Percentiles rank a stretch among this genome's conserved stretches.
Evolutionary conservation across 2,888 invertebrate genomes (phyloP).

Genomic region (Drosophila siamana): DNA sequence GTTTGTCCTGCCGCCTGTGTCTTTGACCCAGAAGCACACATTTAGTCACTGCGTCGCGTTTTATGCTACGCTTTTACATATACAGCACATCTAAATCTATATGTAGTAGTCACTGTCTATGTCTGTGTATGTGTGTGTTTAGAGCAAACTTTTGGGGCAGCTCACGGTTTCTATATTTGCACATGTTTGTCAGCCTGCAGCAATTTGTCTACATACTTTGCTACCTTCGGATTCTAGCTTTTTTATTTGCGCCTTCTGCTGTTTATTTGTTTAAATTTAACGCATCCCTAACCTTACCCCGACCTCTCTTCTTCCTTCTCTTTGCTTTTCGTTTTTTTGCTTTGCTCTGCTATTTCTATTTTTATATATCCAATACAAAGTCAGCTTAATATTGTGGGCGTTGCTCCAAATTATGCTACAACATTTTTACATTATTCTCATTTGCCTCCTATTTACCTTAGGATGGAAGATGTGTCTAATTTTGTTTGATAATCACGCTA

Average conservation of each 20-base stretch:
- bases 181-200: conserved; percentile 61
- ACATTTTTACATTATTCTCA: conserved; percentile 27
- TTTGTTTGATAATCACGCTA: conserved; percentile 15
- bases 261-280: conserved; percentile 81
- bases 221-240: conserved; percentile 26
- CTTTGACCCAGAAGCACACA: conserved; percentile 80
- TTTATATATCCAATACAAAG: conserved; percentile 39
- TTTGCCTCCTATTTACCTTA: neutral
- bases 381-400: conserved; percentile 33
- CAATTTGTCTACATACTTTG: conserved; percentile 40
- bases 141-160: conserved; percentile 53
- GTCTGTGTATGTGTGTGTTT: conserved; percentile 16
- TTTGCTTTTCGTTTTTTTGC: conserved; percentile 8
- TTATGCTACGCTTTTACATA: conserved; percentile 50
- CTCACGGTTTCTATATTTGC: conserved; percentile 60
- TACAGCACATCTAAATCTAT: conserved; percentile 8
- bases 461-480: neutral
- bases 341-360: conserved; percentile 26
- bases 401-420: conserved; percentile 36
- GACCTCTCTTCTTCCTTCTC: neutral
- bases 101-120: neutral
- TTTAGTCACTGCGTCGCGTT: conserved; percentile 56
- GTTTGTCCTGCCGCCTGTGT: conserved; percentile 63
- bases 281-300: conserved; percentile 46
- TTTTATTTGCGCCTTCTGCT: conserved; percentile 71